phyloP scores from a whole-genome alignment of 2,113 vertebrate species.

The Ranitomeya imitator region DNA sequence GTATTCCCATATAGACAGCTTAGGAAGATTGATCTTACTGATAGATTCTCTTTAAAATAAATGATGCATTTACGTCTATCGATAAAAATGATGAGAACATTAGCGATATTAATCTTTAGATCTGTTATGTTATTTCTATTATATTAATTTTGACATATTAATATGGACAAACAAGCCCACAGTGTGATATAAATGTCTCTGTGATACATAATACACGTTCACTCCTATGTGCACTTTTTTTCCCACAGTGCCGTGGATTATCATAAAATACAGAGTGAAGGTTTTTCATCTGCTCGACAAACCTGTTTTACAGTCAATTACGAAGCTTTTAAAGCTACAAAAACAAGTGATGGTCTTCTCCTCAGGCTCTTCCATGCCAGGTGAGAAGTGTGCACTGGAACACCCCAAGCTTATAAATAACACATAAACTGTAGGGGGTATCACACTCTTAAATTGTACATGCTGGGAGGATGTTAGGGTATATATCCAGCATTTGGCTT shows the following conservation, averaged over 20 bases:
- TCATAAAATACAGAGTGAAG: constrained; percentile 26
- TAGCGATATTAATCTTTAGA: not conserved
- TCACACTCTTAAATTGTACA: constrained; percentile 46
- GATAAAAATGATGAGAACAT: not conserved
- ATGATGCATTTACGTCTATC: not conserved
- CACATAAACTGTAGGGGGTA: constrained; percentile 55
- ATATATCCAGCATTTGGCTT: constrained; percentile 12
- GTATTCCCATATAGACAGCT: no score
- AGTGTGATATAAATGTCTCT: not conserved
- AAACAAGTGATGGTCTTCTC: constrained; percentile 56
- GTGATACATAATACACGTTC: not conserved
- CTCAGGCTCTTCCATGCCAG: constrained; percentile 53
- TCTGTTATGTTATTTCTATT: not conserved
- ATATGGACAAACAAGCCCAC: not conserved
- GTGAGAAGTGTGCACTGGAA: constrained; percentile 55
- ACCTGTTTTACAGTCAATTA: constrained; percentile 58
- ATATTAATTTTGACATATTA: constrained; percentile 11
- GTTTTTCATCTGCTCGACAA: constrained; percentile 38
- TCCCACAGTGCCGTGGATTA: constrained; percentile 11
- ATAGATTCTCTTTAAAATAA: not conserved
- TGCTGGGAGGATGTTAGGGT: constrained; percentile 38
- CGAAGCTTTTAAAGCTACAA: constrained; percentile 42
- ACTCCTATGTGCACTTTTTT: not conserved
- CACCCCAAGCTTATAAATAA: constrained; percentile 53
- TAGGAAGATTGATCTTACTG: no score